These are phyloP conservation scores for Syndactyla subalaris DNA, from an alignment of 2,797 vertebrate species.

Conservation along the genomic window DNA sequence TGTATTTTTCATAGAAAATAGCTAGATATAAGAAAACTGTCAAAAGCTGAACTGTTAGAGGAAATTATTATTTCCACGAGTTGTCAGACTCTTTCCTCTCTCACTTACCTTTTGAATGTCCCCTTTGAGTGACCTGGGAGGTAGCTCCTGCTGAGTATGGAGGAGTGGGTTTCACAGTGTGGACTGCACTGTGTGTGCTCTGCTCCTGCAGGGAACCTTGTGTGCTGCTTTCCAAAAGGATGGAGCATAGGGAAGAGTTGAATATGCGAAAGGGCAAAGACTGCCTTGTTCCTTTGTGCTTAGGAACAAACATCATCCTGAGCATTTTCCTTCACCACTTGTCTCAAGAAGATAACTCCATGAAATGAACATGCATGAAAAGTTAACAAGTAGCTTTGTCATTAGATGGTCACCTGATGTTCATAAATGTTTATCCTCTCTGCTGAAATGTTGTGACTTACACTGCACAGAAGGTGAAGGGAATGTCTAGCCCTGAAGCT, in stretches of 20 bases:
- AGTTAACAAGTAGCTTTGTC: background rate
- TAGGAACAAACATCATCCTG: background rate
- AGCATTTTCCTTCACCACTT: background rate
- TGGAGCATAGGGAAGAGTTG: background rate
- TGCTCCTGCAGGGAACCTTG: background rate
- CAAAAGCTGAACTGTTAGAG: background rate
- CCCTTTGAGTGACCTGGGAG: background rate
- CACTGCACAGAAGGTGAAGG: background rate
- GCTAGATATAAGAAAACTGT: background rate
- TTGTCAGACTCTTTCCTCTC: background rate
- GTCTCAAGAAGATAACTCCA: background rate
- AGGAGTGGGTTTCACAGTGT: background rate
- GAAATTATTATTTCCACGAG: background rate
- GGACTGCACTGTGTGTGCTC: background rate
- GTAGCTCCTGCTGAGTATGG: background rate
- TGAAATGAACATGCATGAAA: background rate
- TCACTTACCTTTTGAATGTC: background rate
- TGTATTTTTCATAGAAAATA: background rate
- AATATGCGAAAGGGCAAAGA: background rate
- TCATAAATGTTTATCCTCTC: background rate
- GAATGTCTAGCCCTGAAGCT: background rate
- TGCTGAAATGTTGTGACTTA: background rate
- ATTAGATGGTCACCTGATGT: fast-evolving
- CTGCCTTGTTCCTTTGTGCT: background rate
- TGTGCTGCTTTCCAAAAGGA: background rate